These are phyloP conservation scores for Steatocranus sp. DNA, from an alignment of 2,797 vertebrate genomes.

Conservation along the genomic window DNA sequence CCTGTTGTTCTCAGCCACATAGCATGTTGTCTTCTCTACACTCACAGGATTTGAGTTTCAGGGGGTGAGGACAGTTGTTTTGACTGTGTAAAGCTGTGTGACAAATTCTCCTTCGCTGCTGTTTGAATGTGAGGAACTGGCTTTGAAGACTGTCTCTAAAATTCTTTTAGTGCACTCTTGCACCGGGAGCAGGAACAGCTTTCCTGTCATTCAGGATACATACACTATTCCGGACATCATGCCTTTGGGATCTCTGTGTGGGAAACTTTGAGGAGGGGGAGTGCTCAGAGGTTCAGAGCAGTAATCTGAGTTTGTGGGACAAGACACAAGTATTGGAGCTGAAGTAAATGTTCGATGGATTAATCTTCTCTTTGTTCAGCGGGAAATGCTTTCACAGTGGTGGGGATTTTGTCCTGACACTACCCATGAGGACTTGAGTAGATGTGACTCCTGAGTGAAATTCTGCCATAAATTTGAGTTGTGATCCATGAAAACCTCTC, in stretches of 20 bases:
- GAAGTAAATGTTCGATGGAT: conserved; percentile 40
- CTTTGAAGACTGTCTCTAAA: conserved; percentile 8
- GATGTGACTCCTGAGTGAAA: conserved; percentile 2
- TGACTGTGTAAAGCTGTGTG: neutral
- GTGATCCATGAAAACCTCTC: conserved; percentile 2
- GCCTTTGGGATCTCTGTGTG: conserved; percentile 59
- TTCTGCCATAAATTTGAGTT: neutral
- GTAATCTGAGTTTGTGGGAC: conserved; percentile 32
- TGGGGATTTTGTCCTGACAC: conserved; percentile 9
- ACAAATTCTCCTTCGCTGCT: neutral
- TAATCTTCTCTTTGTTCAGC: neutral
- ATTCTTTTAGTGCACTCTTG: conserved; percentile 34
- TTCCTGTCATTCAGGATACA: conserved; percentile 73
- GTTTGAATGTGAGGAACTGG: neutral
- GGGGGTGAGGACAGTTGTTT: conserved; percentile 1
- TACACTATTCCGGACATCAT: conserved; percentile 62
- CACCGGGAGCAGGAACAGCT: conserved; percentile 50
- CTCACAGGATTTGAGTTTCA: neutral
- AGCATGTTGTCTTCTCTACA: conserved; percentile 12
- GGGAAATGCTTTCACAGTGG: conserved; percentile 12
- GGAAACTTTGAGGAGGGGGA: conserved; percentile 61
- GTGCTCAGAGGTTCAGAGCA: conserved; percentile 48
- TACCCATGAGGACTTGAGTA: conserved; percentile 11
- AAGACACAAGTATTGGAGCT: conserved; percentile 19
- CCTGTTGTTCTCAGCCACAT: conserved; percentile 60